A percentile compares a stretch with the other conserved stretches of the same genome.
phyloP scores from a whole-genome alignment of 2,113 vertebrate genomes.

The Centropristis striata region DNA sequence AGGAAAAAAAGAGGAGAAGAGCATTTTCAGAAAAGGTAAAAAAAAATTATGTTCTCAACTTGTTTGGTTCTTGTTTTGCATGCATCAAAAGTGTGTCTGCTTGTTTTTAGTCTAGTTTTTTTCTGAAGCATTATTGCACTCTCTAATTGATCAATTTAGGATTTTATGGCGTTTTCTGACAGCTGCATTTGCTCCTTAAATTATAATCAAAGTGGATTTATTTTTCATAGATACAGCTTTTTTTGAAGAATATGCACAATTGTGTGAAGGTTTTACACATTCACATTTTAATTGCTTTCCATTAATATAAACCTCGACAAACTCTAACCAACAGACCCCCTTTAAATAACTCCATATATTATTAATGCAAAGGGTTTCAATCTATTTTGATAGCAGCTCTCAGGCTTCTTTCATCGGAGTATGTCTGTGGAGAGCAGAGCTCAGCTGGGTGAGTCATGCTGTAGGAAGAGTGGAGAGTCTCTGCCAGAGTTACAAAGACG shows the following conservation, averaged over 20 bases:
- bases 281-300: neutral
- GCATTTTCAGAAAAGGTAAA: slow-evolving; percentile 60
- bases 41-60: neutral
- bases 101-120: slow-evolving; percentile 9
- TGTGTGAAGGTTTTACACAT: too few relatives aligned
- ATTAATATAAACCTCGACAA: neutral
- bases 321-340: neutral
- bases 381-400: slow-evolving; percentile 41
- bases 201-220: neutral
- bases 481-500: slow-evolving; percentile 59
- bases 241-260: neutral
- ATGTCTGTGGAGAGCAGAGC: slow-evolving; percentile 56
- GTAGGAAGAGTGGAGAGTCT: slow-evolving; percentile 52
- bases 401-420: slow-evolving; percentile 22
- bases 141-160: neutral
- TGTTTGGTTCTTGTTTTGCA: slow-evolving; percentile 1
- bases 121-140: slow-evolving; percentile 1
- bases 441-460: slow-evolving; percentile 73
- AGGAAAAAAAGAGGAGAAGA: slow-evolving; percentile 13
- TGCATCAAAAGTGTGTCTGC: neutral
- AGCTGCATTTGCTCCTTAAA: neutral
- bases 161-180: neutral
- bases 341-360: neutral
- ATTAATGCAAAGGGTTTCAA: neutral
- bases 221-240: neutral